Conservation (phyloP, 2,113 vertebrate species). For the Seriola quinqueradiata region DNA sequence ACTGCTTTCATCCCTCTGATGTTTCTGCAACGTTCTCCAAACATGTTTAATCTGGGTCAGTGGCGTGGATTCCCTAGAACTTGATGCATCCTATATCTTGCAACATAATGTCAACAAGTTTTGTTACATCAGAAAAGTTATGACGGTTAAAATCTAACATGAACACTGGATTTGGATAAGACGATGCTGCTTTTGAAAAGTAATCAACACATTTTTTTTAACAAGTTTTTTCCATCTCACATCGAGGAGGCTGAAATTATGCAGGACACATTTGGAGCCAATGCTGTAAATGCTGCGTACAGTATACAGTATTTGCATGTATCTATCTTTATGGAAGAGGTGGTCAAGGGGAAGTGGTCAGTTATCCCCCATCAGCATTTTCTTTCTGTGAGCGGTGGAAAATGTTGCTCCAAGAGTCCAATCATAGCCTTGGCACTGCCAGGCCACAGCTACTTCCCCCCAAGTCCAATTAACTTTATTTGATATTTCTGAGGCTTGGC, state of each 20-base stretch:
- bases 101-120: not conserved
- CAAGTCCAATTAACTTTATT: conserved; percentile 79
- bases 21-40: conserved; percentile 4
- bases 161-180: not conserved
- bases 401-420: conserved; percentile 67
- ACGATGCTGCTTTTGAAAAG: not conserved
- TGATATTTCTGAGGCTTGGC: conserved; percentile 75
- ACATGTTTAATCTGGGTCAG: not conserved
- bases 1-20: not conserved
- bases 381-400: conserved; percentile 61
- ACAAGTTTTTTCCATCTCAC: not conserved
- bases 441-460: conserved; percentile 55
- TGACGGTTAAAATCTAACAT: not conserved
- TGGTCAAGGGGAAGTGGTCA: conserved; percentile 61
- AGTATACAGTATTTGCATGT: conserved; percentile 41
- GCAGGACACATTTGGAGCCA: conserved; percentile 31
- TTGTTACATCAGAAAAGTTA: not conserved
- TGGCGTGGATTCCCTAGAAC: not conserved
- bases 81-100: not conserved
- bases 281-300: conserved; percentile 39
- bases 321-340: conserved; percentile 53
- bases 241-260: conserved; percentile 10
- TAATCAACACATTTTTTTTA: not conserved
- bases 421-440: conserved; percentile 71
- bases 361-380: conserved; percentile 71